phyloP scores from a whole-genome alignment of 2,888 invertebrate species.

The Cheilosia grossa region DNA sequence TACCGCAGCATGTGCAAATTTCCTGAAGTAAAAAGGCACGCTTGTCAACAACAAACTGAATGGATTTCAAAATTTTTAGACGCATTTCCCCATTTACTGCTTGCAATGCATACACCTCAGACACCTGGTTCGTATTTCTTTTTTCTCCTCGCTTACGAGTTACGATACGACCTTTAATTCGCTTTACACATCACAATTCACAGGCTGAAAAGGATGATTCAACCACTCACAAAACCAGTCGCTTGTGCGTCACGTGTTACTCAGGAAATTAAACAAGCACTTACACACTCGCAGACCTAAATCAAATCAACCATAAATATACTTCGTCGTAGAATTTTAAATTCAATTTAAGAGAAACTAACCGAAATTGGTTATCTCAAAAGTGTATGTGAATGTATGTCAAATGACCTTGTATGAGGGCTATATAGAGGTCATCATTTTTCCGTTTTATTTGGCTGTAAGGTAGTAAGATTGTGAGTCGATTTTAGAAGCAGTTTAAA shows the following conservation, averaged over 20 bases:
- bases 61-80: too few species aligned
- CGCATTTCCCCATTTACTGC: too few species aligned
- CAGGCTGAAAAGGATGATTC: not conserved
- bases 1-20: too few species aligned
- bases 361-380: not conserved
- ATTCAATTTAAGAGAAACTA: conserved; percentile 22
- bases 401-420: not conserved
- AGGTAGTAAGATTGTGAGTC: too few species aligned
- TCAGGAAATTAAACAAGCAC: conserved; percentile 9
- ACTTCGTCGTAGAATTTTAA: not conserved
- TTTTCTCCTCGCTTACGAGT: not conserved
- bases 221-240: conserved; percentile 8
- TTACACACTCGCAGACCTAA: not conserved
- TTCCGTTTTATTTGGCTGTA: too few species aligned
- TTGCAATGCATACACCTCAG: too few species aligned
- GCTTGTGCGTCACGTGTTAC: conserved; percentile 24
- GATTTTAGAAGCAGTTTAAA: not conserved
- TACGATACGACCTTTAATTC: not conserved
- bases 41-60: too few species aligned
- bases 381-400: not conserved
- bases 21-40: too few species aligned
- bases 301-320: not conserved
- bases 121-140: not conserved
- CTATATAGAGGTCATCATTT: not conserved
- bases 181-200: not conserved